These are phyloP conservation scores for Heterodera filipjevi DNA, from an alignment of 2,888 invertebrate genomes.

Conservation along the genomic window DNA sequence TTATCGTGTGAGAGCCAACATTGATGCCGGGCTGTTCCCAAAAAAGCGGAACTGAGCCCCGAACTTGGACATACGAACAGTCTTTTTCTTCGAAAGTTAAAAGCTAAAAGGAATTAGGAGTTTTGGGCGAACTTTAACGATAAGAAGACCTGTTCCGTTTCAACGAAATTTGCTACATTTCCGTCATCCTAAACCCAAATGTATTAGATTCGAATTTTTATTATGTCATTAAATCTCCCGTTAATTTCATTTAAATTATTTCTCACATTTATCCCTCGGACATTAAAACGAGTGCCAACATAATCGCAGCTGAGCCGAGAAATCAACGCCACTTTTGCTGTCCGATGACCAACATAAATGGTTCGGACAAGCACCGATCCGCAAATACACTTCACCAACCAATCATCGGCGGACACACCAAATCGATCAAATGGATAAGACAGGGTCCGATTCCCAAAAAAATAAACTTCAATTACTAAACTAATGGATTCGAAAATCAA, in stretches of 20 bases:
- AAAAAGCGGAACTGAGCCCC: conserved; percentile 95
- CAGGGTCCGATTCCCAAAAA: conserved; percentile 83
- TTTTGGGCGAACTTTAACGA: neutral
- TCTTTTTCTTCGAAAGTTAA: conserved; percentile 78
- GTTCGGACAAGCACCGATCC: conserved; percentile 91
- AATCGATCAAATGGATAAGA: conserved; percentile 89
- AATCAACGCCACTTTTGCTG: conserved; percentile 87
- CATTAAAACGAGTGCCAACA: conserved; percentile 95
- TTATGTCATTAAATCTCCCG: too few species aligned
- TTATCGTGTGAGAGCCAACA: conserved; percentile 97
- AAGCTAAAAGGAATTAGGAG: conserved; percentile 43
- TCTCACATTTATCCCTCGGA: conserved; percentile 84
- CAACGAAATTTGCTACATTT: conserved; percentile 98
- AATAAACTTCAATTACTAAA: neutral
- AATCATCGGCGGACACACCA: conserved; percentile 85
- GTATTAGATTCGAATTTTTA: neutral
- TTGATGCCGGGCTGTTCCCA: conserved; percentile 88
- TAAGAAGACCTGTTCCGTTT: conserved; percentile 97
- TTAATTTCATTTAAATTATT: neutral
- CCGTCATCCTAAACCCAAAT: conserved; percentile 79
- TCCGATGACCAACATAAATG: conserved; percentile 92
- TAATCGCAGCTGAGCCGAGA: conserved; percentile 95
- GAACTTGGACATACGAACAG: conserved; percentile 82
- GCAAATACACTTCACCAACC: conserved; percentile 94
- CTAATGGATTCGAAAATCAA: too few species aligned